Evolutionary conservation across 2,113 vertebrate genomes (phyloP).

Genomic region (Phyllostomus discolor): DNA sequence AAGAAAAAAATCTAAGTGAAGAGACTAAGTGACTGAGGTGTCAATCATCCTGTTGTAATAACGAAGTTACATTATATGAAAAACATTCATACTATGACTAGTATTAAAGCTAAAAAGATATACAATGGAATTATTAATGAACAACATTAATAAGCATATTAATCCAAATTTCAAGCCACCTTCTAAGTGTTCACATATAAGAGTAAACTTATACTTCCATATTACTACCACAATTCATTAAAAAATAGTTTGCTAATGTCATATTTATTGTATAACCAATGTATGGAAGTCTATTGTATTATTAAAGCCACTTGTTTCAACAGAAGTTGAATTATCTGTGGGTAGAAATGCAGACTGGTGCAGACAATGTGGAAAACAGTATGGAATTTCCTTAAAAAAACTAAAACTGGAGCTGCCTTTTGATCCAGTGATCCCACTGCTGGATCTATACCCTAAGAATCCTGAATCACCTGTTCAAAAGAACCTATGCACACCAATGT

Average conservation of each 20-base stretch:
- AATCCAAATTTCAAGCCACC: neutral
- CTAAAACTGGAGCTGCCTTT: too few relatives aligned
- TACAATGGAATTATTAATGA: neutral
- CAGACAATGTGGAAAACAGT: too few relatives aligned
- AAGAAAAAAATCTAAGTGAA: neutral
- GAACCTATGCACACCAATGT: too few relatives aligned
- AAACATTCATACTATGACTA: neutral
- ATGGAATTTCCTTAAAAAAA: too few relatives aligned
- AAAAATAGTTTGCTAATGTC: neutral
- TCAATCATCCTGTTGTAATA: neutral
- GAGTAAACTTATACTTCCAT: neutral
- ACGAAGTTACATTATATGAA: neutral
- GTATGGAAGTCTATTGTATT: neutral
- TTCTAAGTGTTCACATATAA: neutral
- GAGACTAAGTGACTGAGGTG: neutral
- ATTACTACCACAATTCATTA: neutral
- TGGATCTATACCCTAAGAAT: too few relatives aligned
- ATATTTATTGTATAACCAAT: neutral
- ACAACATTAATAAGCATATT: neutral
- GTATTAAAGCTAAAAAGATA: neutral
- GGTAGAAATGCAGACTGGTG: too few relatives aligned
- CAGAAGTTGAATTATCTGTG: neutral
- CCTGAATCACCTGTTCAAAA: too few relatives aligned
- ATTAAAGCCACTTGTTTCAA: neutral
- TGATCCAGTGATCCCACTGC: too few relatives aligned